Evolutionary conservation across 2,113 vertebrate genomes (phyloP), one percentile per base, ranked within the genome.

Genomic region (Neotragus pygmaeus): DNA sequence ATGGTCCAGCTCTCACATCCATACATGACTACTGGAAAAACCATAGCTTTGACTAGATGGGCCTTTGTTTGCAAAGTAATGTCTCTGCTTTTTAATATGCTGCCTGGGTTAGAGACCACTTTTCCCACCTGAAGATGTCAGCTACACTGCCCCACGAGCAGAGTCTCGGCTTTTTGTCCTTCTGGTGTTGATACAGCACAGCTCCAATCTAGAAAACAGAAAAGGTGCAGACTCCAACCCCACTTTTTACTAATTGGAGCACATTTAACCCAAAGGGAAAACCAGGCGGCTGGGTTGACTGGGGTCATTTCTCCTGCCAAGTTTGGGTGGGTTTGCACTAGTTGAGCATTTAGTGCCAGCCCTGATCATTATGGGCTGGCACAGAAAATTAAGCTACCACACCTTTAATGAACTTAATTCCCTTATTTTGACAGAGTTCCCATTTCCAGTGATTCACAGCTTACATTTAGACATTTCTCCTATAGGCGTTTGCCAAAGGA

Each of bases 341-440:
- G 47, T 93, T 91, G 96, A 94, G 73, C 0, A 0, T 43, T 91
- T 87, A 62, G 97, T 97, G 97, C 98, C n/a, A n/a, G n/a, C n/a
- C n/a, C n/a, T 96, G 96, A 93, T 90, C 98, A 91, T 98, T 98
- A 98, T 45, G 49, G 97, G 95, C 97, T 98, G 97, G 98, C 98
- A 97, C 93, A 94, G 98, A 97, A 98, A 98, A 98, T 98, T 88
- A 98, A 93, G 95, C 98, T 96, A 98, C 99, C 99, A 99, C 99
- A 98, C 98, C 98, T 99, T 98, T 98, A 99, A 99, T 98, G 98
- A 99, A 98, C 95, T 84, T 98, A 98, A 99, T 98, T 98, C 98
- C 98, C 98, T 97, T 98, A 96, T 98, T 98, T 98, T 98, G 98
- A 98, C 97, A 95, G 94, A 83, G 94, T 95, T 98, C 96, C 98